A percentile compares a stretch with the other conserved stretches of the same genome.
Evolutionary conservation across 2,888 invertebrate genomes (phyloP).

Genomic region (Myathropa florea): DNA sequence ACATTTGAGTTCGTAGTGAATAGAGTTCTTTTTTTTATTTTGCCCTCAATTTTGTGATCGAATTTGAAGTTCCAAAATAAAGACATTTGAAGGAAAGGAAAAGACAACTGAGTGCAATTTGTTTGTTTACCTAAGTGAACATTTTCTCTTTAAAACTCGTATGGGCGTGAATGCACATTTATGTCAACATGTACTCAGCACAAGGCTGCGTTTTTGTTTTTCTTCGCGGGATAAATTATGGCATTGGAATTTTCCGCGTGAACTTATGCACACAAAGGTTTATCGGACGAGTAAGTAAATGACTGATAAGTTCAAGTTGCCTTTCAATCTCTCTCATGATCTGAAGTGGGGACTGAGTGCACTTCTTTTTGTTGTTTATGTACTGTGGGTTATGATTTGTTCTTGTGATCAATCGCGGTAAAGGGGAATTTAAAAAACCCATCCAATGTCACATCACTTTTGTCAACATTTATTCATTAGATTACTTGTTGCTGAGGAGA

Average conservation of each 20-base stretch:
- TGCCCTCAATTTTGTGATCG: neutral
- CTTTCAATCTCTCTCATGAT: neutral
- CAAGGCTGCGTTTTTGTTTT: neutral
- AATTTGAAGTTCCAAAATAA: constrained; percentile 2
- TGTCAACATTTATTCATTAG: too few relatives aligned
- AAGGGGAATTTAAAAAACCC: too few relatives aligned
- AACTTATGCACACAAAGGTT: neutral
- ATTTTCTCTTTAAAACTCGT: too few relatives aligned
- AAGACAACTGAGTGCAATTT: neutral
- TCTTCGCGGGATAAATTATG: neutral
- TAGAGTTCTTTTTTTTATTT: neutral
- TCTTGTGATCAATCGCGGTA: too few relatives aligned
- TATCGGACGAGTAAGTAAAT: neutral
- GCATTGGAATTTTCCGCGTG: neutral
- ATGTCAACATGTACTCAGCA: too few relatives aligned
- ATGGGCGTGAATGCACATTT: neutral
- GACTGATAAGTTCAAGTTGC: neutral
- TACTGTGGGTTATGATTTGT: neutral
- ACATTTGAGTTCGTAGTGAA: constrained; percentile 20
- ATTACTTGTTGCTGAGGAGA: too few relatives aligned
- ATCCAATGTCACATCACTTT: too few relatives aligned
- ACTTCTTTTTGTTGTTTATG: neutral
- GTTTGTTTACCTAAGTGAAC: too few relatives aligned
- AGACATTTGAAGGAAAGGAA: neutral
- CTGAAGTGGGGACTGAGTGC: neutral